Conservation (phyloP, 2,797 vertebrate genomes). For the Gouania willdenowi region DNA sequence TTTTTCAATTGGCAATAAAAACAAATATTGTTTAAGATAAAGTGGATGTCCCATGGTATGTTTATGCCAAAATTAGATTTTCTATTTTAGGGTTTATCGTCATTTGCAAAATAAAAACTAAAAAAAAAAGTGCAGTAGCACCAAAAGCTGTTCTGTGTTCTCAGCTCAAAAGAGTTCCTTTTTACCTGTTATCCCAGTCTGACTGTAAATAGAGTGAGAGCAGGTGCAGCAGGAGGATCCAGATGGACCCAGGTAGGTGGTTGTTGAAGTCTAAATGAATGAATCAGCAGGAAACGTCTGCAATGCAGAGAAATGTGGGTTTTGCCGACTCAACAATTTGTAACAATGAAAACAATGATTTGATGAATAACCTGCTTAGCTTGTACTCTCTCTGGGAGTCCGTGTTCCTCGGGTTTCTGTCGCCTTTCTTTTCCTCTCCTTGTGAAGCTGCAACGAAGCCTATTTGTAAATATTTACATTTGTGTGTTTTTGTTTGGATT, state of each 20-base stretch:
- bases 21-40: slow-evolving; percentile 1
- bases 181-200: slow-evolving; percentile 4
- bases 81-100: too few relatives aligned
- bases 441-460: slow-evolving; percentile 44
- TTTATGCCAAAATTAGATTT: too few relatives aligned
- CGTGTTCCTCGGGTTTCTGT: slow-evolving; percentile 7
- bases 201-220: slow-evolving; percentile 14
- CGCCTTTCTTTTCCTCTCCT: slow-evolving; percentile 23
- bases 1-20: not conserved
- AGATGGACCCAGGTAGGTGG: slow-evolving; percentile 52
- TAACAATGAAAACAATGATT: slow-evolving; percentile 1
- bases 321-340: slow-evolving; percentile 62
- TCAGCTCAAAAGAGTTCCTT: too few relatives aligned
- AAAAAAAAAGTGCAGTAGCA: too few relatives aligned
- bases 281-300: slow-evolving; percentile 66
- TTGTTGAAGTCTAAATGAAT: slow-evolving; percentile 57
- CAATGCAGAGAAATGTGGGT: slow-evolving; percentile 50
- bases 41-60: too few relatives aligned
- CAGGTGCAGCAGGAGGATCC: slow-evolving; percentile 27
- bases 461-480: too few relatives aligned
- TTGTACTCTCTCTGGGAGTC: slow-evolving; percentile 8
- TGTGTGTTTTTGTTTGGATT: slow-evolving; percentile 7
- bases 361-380: slow-evolving; percentile 10
- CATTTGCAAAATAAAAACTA: too few relatives aligned
- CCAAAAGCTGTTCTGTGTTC: too few relatives aligned